Evolutionary conservation across 2,888 invertebrate genomes (phyloP).

Genomic region (Brachyopa scutellaris): DNA sequence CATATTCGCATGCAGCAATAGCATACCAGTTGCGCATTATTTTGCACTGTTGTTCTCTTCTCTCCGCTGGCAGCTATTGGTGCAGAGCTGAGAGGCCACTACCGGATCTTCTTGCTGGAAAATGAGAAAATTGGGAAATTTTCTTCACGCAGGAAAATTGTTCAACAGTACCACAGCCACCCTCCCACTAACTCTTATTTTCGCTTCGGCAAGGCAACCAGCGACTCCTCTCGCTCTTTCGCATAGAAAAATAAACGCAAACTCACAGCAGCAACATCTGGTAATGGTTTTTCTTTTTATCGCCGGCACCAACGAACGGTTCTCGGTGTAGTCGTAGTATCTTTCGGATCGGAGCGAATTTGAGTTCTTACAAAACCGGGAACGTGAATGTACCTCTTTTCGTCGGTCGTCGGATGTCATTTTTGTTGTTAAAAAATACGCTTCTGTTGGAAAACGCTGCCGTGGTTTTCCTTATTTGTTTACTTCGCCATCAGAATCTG

Average conservation of each 20-base stretch:
- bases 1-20: conserved; percentile 29
- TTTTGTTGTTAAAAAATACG: no score
- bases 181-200: conserved; percentile 12
- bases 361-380: conserved; percentile 77
- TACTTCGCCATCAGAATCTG: conserved; percentile 11
- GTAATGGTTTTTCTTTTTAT: conserved; percentile 8
- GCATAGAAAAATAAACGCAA: conserved; percentile 38
- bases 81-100: conserved; percentile 23
- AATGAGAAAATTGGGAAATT: conserved; percentile 62
- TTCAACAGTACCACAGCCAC: conserved; percentile 3
- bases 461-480: conserved; percentile 21
- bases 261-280: conserved; percentile 36
- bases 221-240: conserved; percentile 32
- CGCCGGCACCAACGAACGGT: conserved; percentile 38
- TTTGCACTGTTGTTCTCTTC: conserved; percentile 33
- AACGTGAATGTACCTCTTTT: conserved; percentile 74
- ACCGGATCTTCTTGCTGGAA: conserved; percentile 37
- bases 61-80: background rate
- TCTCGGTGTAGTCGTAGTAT: conserved; percentile 37
- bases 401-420: conserved; percentile 63
- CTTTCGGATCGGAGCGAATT: conserved; percentile 50
- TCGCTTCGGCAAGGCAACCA: conserved; percentile 9
- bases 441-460: background rate
- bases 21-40: conserved; percentile 72
- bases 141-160: conserved; percentile 44